Percentiles rank a stretch among this genome's conserved stretches.
These are phyloP conservation scores for Macrotrachela quadricornifera DNA, from an alignment of 1,140 invertebrate genomes.

Conservation along the genomic window DNA sequence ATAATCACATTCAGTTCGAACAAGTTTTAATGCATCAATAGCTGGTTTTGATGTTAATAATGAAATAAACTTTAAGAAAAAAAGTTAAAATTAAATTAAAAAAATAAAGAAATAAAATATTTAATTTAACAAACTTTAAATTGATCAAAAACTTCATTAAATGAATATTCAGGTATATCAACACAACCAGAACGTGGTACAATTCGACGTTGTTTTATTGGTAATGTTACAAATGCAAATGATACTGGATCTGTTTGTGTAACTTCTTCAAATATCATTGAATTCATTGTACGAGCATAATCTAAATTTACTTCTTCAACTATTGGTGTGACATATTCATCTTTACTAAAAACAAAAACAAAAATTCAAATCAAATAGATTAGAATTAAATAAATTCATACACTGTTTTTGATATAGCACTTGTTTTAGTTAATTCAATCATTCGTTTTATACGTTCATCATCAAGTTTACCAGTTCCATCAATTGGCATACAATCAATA, in stretches of 20 bases:
- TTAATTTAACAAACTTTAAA: constrained; percentile 18
- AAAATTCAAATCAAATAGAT: too few species aligned
- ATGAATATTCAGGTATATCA: constrained; percentile 27
- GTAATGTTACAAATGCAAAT: constrained; percentile 27
- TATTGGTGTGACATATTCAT: constrained; percentile 25
- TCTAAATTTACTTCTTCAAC: constrained; percentile 31
- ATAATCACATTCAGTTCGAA: constrained; percentile 41
- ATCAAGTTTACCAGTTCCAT: constrained; percentile 38
- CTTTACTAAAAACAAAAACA: background rate
- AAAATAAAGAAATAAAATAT: constrained; percentile 32
- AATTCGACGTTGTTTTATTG: constrained; percentile 1
- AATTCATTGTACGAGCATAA: constrained; percentile 30
- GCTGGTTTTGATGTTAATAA: constrained; percentile 34
- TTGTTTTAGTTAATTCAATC: constrained; percentile 23
- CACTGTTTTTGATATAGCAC: constrained; percentile 13
- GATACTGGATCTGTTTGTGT: constrained; percentile 20
- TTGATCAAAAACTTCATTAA: constrained; percentile 17
- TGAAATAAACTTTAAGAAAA: constrained; percentile 20
- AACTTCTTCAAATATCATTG: constrained; percentile 30
- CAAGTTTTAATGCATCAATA: constrained; percentile 40
- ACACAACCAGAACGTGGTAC: constrained; percentile 13
- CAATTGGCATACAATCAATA: constrained; percentile 43
- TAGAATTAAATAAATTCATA: background rate
- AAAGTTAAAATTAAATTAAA: too few species aligned
- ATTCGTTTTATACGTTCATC: constrained; percentile 31